Base-by-base conservation (phyloP, 2,113 vertebrate genomes). In the Aphyosemion australe region DNA sequence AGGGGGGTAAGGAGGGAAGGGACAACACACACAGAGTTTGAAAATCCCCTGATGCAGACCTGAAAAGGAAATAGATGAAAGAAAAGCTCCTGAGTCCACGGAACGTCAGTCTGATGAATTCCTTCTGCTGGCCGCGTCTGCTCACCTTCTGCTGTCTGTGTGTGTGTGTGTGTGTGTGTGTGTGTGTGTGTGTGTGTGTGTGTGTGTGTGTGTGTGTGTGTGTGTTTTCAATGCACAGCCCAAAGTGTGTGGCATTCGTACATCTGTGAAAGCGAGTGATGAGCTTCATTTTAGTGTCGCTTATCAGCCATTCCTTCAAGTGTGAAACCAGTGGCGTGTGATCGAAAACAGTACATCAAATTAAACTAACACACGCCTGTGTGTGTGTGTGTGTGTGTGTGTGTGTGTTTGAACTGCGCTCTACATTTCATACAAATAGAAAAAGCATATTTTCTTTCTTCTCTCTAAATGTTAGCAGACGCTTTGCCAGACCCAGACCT, bases 361-460 rank as follows among this genome's bases (percentile, higher is more conserved):
- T 72, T 32, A 69, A 14, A 46, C 4, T 43, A 55, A 64, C 46
- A 20, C 31, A 3, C n/a, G 26, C 26, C 26, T 75, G 63, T 31
- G 31, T 55, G 1, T 59, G 41, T 69, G 72, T 54, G 56, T 16
- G 63, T 15, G 26, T 75, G 63, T 31, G 31, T 55, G 1, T 59
- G 41, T 69, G 72, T 54, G 56, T 16, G 63, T 15, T 78, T 80
- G 74, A 37, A 37, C 34, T 37, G 34, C 4, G 34, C 7, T 37
- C 34, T 8, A 37, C 34, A 65, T 51, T 42, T 42, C 49, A 53
- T 31, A 53, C 51, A 53, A 34, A 60, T n/a, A 37, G 21, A 77
- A 39, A 67, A 65, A 69, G 21, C 79, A 76, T 71, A 79, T 82
- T 89, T 86, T 84, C 76, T 80, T 83, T 86, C 63, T 76, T 78